Evolutionary conservation across 2,888 invertebrate genomes (phyloP), one percentile per base, ranked within the genome.

Genomic region (Ennomos quercinarius): DNA sequence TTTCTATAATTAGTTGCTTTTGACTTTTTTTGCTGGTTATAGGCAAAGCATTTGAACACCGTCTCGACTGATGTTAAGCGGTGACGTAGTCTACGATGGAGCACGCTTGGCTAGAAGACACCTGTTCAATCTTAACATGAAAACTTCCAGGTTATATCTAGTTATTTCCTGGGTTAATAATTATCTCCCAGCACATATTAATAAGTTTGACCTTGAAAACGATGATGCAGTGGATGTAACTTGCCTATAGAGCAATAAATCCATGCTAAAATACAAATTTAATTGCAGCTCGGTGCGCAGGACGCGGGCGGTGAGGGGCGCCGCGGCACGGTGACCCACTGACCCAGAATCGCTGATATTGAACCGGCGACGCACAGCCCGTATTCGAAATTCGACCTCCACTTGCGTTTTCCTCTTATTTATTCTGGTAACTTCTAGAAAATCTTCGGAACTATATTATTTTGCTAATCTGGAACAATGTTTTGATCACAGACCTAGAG

Each of bases 271-370:
- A 87, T n/a, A 81, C 84, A 79, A 80, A 80, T 84, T 80, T 80
- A 82, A 82, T 83, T 80, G 82, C 77, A 77, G 51, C 55, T 76
- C 75, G 74, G 73, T 67, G 81, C 72, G 83, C 74, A 46, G 44
- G 36, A 44, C 38, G 48, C 43, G 35, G 27, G 57, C 13, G 80
- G 78, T 4, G 77, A 76, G 73, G 77, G 76, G 74, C 68, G 48
- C 39, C 76, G 77, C 76, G 89, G 82, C 91, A 86, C 78, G 81
- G 80, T 91, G 91, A 85, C 91, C 91, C 88, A 92, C 91, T 92
- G 84, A 91, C 92, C 91, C 84, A 92, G 88, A 88, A 89, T 82
- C 77, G 81, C 83, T 90, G 91, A 90, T 92, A 91, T 91, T 91
- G 91, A 91, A 91, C 91, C 91, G 81, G 77, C 84, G 83, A 86